phyloP scores from a whole-genome alignment of 2,888 invertebrate genomes.

The Hoplodrina ambigua region DNA sequence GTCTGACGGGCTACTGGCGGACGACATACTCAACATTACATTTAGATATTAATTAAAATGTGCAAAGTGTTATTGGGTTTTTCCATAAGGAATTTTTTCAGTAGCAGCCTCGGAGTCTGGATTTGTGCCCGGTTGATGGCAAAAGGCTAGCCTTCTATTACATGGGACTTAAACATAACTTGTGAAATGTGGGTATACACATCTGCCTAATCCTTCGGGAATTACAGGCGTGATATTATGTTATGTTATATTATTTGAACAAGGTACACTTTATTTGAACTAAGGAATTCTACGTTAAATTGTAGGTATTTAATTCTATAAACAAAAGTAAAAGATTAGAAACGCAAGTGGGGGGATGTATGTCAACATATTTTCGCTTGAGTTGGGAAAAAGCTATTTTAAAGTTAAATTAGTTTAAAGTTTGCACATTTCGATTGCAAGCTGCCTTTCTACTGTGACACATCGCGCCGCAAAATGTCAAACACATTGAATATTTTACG shows the following conservation, averaged over 20 bases:
- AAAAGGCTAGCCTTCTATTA: too few species aligned
- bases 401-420: conserved; percentile 85
- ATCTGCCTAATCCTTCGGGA: too few species aligned
- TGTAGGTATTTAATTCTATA: neutral
- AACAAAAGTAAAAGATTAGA: conserved; percentile 34
- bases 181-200: too few species aligned
- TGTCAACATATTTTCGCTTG: conserved; percentile 63
- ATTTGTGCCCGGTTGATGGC: too few species aligned
- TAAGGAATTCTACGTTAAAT: neutral
- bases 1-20: conserved; percentile 18
- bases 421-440: conserved; percentile 74
- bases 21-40: conserved; percentile 3
- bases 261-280: neutral
- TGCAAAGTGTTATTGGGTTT: too few species aligned
- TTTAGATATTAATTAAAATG: conserved; percentile 2
- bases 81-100: too few species aligned
- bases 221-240: too few species aligned
- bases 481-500: conserved; percentile 40
- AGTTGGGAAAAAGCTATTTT: conserved; percentile 78
- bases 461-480: conserved; percentile 42
- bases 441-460: conserved; percentile 54
- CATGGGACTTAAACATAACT: too few species aligned
- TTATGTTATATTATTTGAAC: neutral
- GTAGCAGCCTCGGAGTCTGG: too few species aligned
- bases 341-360: conserved; percentile 58